Percentiles rank a stretch among this genome's conserved stretches.
Conservation (phyloP, 1,140 invertebrate species). For the Drosophila ercepeae region DNA sequence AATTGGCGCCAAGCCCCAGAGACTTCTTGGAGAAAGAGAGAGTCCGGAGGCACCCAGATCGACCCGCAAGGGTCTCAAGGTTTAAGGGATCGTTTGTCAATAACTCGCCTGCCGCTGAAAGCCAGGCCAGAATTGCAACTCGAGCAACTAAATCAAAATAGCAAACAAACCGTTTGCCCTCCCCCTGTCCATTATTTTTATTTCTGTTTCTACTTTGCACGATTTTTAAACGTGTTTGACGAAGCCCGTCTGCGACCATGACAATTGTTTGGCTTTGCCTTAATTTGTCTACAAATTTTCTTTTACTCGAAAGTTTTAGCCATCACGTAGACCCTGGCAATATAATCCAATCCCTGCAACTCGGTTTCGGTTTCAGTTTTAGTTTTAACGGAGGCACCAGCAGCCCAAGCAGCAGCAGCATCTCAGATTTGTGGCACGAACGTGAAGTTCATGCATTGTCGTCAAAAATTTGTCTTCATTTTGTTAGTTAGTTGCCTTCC, state of each 20-base stretch:
- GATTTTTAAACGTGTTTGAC: slow-evolving; percentile 75
- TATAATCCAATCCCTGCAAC: slow-evolving; percentile 10
- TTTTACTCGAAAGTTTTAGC: slow-evolving; percentile 37
- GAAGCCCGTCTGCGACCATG: slow-evolving; percentile 30
- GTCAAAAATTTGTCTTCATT: slow-evolving; percentile 70
- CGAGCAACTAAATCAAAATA: slow-evolving; percentile 39
- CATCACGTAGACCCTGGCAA: slow-evolving; percentile 40
- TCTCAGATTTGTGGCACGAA: slow-evolving; percentile 79
- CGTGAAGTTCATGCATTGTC: slow-evolving; percentile 79
- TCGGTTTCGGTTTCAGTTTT: slow-evolving; percentile 50
- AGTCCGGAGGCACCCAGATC: slow-evolving; percentile 8
- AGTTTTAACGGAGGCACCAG: slow-evolving; percentile 40
- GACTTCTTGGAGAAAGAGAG: slow-evolving; percentile 32
- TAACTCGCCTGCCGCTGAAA: slow-evolving; percentile 66
- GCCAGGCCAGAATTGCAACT: not conserved
- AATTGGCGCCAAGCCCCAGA: slow-evolving; percentile 71
- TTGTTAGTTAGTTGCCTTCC: slow-evolving; percentile 37
- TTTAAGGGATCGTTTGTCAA: slow-evolving; percentile 61
- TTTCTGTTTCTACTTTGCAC: slow-evolving; percentile 47
- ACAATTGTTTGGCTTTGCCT: slow-evolving; percentile 73
- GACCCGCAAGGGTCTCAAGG: not conserved
- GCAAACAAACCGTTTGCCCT: slow-evolving; percentile 14
- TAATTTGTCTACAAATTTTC: slow-evolving; percentile 80
- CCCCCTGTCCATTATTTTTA: not conserved
- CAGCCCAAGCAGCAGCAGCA: slow-evolving; percentile 43